These are phyloP conservation scores for Microctonus hyperodae DNA, from an alignment of 2,888 invertebrate species.

Conservation along the genomic window DNA sequence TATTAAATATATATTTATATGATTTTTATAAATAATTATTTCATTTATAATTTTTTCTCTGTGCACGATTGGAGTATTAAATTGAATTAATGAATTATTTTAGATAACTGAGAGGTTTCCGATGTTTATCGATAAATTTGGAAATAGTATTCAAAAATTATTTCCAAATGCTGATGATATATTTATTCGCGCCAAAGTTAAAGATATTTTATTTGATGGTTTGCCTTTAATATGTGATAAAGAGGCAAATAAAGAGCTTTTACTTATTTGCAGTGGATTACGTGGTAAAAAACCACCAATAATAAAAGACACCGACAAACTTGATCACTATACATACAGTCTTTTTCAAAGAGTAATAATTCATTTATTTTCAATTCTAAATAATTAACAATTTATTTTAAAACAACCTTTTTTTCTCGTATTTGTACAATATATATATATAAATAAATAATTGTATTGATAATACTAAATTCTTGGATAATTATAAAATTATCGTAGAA, in stretches of 20 bases:
- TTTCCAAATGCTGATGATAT: constrained; percentile 65
- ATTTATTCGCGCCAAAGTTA: constrained; percentile 65
- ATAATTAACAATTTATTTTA: neutral
- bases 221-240: constrained; percentile 66
- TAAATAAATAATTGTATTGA: neutral
- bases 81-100: constrained; percentile 26
- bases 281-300: constrained; percentile 39
- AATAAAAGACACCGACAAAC: constrained; percentile 34
- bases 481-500: constrained; percentile 57
- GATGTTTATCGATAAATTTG: constrained; percentile 63
- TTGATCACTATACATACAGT: constrained; percentile 42
- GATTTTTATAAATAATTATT: too few species aligned
- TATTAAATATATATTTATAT: too few species aligned
- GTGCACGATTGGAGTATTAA: neutral
- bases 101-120: constrained; percentile 64
- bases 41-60: too few species aligned
- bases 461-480: constrained; percentile 15
- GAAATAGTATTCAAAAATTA: constrained; percentile 65
- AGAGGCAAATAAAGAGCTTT: constrained; percentile 39
- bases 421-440: constrained; percentile 6
- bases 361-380: neutral
- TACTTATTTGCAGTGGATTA: constrained; percentile 42
- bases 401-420: neutral
- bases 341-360: constrained; percentile 39
- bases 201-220: constrained; percentile 69